Conservation (phyloP, 2,888 invertebrate genomes). For the Colostygia pectinataria region DNA sequence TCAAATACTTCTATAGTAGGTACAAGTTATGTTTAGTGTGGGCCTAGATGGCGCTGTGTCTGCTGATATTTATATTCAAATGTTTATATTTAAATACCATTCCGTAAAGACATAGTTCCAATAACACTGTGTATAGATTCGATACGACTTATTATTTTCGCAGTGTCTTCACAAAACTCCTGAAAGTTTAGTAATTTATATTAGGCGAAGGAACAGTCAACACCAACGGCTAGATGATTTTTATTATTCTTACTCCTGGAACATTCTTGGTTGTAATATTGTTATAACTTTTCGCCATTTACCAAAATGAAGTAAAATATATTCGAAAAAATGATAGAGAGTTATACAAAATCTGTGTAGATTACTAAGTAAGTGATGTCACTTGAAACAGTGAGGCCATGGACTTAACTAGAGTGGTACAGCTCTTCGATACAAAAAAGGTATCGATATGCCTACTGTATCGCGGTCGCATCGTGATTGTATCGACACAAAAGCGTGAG, state of each 20-base stretch:
- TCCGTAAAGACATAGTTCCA: conserved; percentile 49
- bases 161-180: conserved; percentile 43
- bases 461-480: too few relatives aligned
- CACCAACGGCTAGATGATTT: too few relatives aligned
- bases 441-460: too few relatives aligned
- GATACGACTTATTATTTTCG: conserved; percentile 48
- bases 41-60: too few relatives aligned
- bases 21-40: too few relatives aligned
- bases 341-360: background rate
- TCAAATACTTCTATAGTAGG: too few relatives aligned
- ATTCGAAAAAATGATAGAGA: background rate
- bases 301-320: conserved; percentile 4
- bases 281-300: conserved; percentile 8
- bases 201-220: too few relatives aligned
- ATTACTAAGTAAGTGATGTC: background rate
- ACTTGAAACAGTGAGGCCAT: conserved; percentile 1
- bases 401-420: too few relatives aligned
- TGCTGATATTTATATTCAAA: too few relatives aligned
- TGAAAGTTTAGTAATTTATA: conserved; percentile 32
- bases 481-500: too few relatives aligned
- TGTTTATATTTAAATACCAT: too few relatives aligned
- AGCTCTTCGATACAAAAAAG: too few relatives aligned
- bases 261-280: background rate
- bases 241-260: conserved; percentile 7
- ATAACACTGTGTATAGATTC: conserved; percentile 43